A percentile compares a stretch with the other conserved stretches of the same genome.
Conservation (phyloP, 2,888 invertebrate genomes). For the Polydrusus pterygomalis region DNA sequence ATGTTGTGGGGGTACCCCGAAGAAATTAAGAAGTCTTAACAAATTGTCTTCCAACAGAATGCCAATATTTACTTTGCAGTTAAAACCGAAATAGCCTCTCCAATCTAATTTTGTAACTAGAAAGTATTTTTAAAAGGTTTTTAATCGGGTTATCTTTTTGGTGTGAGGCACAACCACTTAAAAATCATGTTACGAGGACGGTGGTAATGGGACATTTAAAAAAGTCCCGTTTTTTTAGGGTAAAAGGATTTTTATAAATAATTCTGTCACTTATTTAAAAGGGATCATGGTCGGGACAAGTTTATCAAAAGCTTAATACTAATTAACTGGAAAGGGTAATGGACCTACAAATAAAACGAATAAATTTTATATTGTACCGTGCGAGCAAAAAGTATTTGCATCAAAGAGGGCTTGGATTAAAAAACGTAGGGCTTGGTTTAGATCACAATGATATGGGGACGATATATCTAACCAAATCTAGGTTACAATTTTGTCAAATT, state of each 20-base stretch:
- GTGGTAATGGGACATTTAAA: background rate
- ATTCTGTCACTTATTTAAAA: background rate
- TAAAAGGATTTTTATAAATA: background rate
- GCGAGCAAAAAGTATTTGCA: too few species aligned
- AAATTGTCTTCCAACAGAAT: too few species aligned
- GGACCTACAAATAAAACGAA: too few species aligned
- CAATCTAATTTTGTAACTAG: conserved; percentile 1
- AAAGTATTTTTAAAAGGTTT: conserved; percentile 9
- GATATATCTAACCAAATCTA: too few species aligned
- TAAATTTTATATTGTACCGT: too few species aligned
- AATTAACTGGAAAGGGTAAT: background rate
- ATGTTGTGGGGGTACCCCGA: too few species aligned
- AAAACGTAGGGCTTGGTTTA: too few species aligned
- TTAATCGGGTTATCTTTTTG: background rate
- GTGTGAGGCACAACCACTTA: background rate
- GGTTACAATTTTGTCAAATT: too few species aligned
- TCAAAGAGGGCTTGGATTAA: too few species aligned
- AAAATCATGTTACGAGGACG: background rate
- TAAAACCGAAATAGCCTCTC: background rate
- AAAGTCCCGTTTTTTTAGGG: conserved; percentile 1
- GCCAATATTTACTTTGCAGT: background rate
- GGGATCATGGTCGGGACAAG: background rate
- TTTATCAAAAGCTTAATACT: background rate
- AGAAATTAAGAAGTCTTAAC: too few species aligned
- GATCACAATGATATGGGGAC: too few species aligned